Percentiles rank a stretch among this genome's conserved stretches.
Conservation (phyloP, 2,113 vertebrate species). For the Coryphaenoides rupestris region DNA sequence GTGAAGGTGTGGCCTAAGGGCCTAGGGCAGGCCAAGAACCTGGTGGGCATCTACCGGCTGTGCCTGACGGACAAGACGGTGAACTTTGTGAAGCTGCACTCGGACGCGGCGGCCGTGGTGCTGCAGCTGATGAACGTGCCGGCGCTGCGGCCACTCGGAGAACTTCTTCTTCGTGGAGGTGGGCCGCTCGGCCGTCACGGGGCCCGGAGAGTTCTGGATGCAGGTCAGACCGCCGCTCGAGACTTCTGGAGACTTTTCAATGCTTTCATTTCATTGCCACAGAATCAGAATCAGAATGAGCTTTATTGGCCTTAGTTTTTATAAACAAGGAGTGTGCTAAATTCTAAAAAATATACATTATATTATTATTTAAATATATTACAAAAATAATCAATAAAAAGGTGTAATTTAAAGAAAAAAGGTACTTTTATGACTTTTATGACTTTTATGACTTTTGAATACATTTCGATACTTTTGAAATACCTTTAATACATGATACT, state of each 20-base stretch:
- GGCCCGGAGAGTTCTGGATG: constrained; percentile 84
- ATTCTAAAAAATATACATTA: too few relatives aligned
- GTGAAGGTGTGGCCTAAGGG: constrained; percentile 83
- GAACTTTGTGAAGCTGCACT: constrained; percentile 78
- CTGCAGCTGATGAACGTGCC: constrained; percentile 82
- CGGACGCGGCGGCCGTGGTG: constrained; percentile 76
- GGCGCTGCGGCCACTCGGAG: constrained; percentile 79
- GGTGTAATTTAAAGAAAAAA: too few relatives aligned
- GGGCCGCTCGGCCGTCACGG: constrained; percentile 75
- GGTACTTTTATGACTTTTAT: too few relatives aligned
- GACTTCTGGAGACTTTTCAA: background rate
- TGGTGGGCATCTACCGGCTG: constrained; percentile 79
- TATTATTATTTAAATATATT: too few relatives aligned
- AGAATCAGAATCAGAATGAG: too few relatives aligned
- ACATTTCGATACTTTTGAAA: too few relatives aligned
- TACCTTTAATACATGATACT: too few relatives aligned
- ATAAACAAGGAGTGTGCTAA: too few relatives aligned
- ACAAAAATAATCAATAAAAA: too few relatives aligned
- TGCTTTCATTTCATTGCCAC: too few relatives aligned
- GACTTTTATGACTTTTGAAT: too few relatives aligned
- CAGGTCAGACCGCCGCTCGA: constrained; percentile 56
- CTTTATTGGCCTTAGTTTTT: too few relatives aligned
- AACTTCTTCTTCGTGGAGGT: constrained; percentile 85
- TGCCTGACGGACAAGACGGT: constrained; percentile 79
- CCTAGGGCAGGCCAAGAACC: constrained; percentile 75